These are phyloP conservation scores for Serripes groenlandicus DNA, from an alignment of 2,888 invertebrate genomes.

Conservation along the genomic window DNA sequence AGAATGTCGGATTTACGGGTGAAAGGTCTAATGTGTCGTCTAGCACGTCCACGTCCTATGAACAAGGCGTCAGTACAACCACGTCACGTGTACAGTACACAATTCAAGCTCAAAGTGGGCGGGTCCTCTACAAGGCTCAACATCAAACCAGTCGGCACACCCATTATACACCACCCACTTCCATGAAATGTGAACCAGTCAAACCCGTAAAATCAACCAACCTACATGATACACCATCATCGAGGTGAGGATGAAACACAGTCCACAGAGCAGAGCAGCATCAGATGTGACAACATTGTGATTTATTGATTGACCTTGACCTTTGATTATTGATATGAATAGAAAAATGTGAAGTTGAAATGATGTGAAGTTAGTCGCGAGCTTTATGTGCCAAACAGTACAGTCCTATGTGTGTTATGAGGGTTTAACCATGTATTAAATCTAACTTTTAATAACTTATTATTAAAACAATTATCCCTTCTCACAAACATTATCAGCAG, in stretches of 20 bases:
- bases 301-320: constrained; percentile 2
- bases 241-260: constrained; percentile 64
- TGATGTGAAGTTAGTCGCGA: constrained; percentile 25
- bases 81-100: constrained; percentile 77
- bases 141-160: constrained; percentile 77
- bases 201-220: constrained; percentile 57
- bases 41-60: constrained; percentile 38
- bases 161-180: constrained; percentile 87
- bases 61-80: constrained; percentile 52
- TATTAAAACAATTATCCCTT: too few relatives aligned
- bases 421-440: not conserved
- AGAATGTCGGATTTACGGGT: constrained; percentile 46
- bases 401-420: constrained; percentile 9
- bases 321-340: not conserved
- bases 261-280: constrained; percentile 44
- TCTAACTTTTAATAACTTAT: not conserved
- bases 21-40: constrained; percentile 51
- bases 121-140: constrained; percentile 71
- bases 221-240: constrained; percentile 57
- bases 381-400: constrained; percentile 20
- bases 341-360: constrained; percentile 30
- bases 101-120: constrained; percentile 72
- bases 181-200: constrained; percentile 87
- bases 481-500: too few relatives aligned
- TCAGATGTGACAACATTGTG: constrained; percentile 50